Base-by-base conservation (phyloP, 2,113 vertebrate species). In the Heliornis fulica region DNA sequence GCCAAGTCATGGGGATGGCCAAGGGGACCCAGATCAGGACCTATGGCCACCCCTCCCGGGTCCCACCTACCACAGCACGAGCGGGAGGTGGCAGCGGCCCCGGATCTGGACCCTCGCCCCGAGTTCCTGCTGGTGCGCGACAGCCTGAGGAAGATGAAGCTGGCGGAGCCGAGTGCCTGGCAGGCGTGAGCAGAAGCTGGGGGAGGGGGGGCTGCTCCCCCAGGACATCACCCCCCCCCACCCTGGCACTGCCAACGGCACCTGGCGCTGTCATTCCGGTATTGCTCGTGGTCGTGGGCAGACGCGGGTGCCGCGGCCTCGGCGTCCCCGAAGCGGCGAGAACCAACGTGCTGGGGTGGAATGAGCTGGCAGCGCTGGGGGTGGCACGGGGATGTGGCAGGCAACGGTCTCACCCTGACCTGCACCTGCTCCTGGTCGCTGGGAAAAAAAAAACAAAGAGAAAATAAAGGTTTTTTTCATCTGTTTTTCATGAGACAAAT, bases 51-150 rank as follows among this genome's bases (percentile, higher is more conserved):
- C 46, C 41, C 46, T 65, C 45, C 19, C 4, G 8, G 26, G 14
- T 11, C 51, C 15, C n/a, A 12, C 32, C 13, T 25, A 4, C 41
- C 2, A 6, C 34, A 99, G 98, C 98, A 98, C 6, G 97, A 98
- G 77, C 60, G 64, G 90, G 97, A 98, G 87, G 92, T 96, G 83
- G 92, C 96, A 43, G 91, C 59, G n/a, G 72, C 72, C 28, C 96
- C 96, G 36, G 94, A 96, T 43, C 74, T 91, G 15, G 97, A 98
- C 43, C 97, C 97, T 72, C 71, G 85, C 46, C 98, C 98, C 12
- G 97, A 98, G 93, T 98, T 98, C 98, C 97, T 99, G 77, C 96
- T 97, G 16, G 97, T 98, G 78, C 96, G 95, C 94, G 97, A 98
- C 82, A 98, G 98, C 80, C 97, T 98, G 94, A 96, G 96, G 83